Evolutionary conservation across 2,113 vertebrate species (phyloP).

Genomic region (Passer montanus): DNA sequence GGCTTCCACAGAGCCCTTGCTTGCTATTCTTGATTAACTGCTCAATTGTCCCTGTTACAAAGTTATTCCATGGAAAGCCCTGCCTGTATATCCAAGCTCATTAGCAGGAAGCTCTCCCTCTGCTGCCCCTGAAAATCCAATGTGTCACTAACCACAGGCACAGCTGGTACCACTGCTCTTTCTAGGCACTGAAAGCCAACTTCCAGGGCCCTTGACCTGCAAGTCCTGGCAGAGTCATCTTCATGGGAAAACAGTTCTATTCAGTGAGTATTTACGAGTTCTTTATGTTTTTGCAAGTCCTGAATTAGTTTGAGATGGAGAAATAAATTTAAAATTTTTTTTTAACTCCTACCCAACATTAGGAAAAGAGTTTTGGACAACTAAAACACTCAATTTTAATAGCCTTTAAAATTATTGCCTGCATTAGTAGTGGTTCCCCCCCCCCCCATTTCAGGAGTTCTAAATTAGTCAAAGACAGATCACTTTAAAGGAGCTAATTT

Average conservation of each 20-base stretch:
- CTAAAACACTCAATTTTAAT: not conserved
- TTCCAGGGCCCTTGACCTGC: not conserved
- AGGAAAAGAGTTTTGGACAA: not conserved
- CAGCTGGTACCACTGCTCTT: not conserved
- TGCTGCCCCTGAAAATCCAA: constrained; percentile 1
- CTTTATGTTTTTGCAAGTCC: not conserved
- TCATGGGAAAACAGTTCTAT: not conserved
- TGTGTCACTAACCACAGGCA: not conserved
- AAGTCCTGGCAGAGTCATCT: not conserved
- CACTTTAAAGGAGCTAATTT: not conserved
- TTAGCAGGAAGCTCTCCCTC: constrained; percentile 29
- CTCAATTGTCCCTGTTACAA: constrained; percentile 56
- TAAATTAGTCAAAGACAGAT: not conserved
- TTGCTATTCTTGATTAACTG: constrained; percentile 68
- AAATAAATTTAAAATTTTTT: not conserved
- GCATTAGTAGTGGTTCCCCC: not conserved
- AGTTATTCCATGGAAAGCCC: constrained; percentile 37
- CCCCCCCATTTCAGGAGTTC: not conserved
- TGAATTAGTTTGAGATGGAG: not conserved
- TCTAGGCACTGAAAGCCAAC: not conserved
- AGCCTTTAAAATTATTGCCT: not conserved
- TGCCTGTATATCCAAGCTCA: constrained; percentile 19
- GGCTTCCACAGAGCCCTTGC: constrained; percentile 51
- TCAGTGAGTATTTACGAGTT: not conserved
- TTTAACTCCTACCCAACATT: not conserved